These are phyloP conservation scores for Sebastiscus tertius DNA, from an alignment of 2,797 vertebrate genomes.

Conservation along the genomic window DNA sequence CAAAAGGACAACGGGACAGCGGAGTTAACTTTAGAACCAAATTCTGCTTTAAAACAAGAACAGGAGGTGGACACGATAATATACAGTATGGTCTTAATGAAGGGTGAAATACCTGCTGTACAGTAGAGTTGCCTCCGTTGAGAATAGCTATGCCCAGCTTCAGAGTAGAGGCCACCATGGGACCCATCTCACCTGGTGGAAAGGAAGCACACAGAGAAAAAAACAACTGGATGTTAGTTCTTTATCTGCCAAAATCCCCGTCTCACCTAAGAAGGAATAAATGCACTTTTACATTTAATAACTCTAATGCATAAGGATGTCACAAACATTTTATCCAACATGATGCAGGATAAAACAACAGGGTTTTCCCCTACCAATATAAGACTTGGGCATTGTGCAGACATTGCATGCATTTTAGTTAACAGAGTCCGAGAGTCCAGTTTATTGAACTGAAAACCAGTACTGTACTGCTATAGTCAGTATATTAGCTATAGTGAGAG, in stretches of 20 bases:
- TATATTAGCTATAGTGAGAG: not conserved
- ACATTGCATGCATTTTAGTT: too few species aligned
- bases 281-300: not conserved
- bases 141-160: slow-evolving; percentile 95
- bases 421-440: fast-evolving
- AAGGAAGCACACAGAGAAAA: slow-evolving; percentile 3
- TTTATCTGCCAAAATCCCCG: not conserved
- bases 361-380: fast-evolving
- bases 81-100: too few species aligned
- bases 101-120: slow-evolving; percentile 88
- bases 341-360: too few species aligned
- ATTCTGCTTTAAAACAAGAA: not conserved
- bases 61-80: not conserved
- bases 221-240: not conserved
- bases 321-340: too few species aligned
- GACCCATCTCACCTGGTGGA: slow-evolving; percentile 91
- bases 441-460: too few species aligned
- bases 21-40: not conserved
- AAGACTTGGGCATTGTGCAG: too few species aligned
- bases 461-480: too few species aligned
- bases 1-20: not conserved
- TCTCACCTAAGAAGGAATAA: not conserved
- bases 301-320: too few species aligned
- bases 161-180: slow-evolving; percentile 95
- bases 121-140: slow-evolving; percentile 96